phyloP scores from a whole-genome alignment of 1,140 invertebrate species.

The Artemia franciscana region DNA sequence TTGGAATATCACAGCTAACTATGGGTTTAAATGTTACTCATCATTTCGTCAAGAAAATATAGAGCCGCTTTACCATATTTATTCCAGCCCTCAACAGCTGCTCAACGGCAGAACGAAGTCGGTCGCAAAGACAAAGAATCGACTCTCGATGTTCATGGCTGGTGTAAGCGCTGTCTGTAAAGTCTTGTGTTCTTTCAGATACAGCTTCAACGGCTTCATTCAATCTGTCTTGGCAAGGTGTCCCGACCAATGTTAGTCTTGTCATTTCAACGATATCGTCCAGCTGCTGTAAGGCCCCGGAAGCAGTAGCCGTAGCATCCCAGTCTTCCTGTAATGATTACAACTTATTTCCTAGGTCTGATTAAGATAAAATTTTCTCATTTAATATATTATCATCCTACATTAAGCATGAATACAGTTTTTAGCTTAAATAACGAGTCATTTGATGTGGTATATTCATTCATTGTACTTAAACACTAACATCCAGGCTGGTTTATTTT shows the following conservation, averaged over 20 bases:
- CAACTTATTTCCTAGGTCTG: no score
- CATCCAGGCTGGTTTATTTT: no score
- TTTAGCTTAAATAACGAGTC: no score
- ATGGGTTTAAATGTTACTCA: no score
- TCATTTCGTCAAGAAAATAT: no score
- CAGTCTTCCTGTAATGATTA: slow-evolving; percentile 26
- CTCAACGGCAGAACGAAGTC: slow-evolving; percentile 59
- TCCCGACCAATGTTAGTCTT: slow-evolving; percentile 31
- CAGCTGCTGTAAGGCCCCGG: slow-evolving; percentile 51
- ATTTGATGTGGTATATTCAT: no score
- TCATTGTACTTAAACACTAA: no score
- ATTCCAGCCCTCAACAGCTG: slow-evolving; percentile 59
- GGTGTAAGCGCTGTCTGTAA: slow-evolving; percentile 96
- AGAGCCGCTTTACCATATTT: slow-evolving; percentile 58
- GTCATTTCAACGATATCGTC: slow-evolving; percentile 62
- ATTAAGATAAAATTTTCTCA: no score
- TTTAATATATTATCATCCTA: no score
- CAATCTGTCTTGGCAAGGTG: slow-evolving; percentile 33
- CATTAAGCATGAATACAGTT: no score
- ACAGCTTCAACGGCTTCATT: slow-evolving; percentile 61
- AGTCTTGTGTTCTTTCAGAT: slow-evolving; percentile 88
- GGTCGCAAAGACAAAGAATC: slow-evolving; percentile 69
- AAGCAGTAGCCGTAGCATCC: slow-evolving; percentile 43
- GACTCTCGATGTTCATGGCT: slow-evolving; percentile 88
- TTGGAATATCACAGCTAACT: slow-evolving; percentile 2